Evolutionary conservation across 2,797 vertebrate species (phyloP), one percentile per base, ranked within the genome.

Genomic region (Acrossocheilus fasciatus): DNA sequence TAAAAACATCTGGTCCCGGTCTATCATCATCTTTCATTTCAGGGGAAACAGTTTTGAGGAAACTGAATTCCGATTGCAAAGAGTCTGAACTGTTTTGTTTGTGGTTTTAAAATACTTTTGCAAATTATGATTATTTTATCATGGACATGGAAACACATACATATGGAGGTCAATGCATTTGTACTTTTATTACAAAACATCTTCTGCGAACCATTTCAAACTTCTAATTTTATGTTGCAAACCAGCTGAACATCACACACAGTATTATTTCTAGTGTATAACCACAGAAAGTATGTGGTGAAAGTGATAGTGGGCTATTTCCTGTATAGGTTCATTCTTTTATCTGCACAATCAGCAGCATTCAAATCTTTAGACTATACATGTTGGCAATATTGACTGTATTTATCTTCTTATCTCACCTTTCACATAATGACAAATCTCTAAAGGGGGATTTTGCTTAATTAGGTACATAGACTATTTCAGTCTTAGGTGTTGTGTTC

Each of bases 221-320:
- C 30, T 23, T 62, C 23, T 26, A 43, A 43, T 43, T n/a, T 77
- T 14, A n/a, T 77, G 34, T 39, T 41, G 54, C 23, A 59, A 39
- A 41, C 11, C 12, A 78, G 17, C 34, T 59, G 11, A 59, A 78
- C 52, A 41, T n/a, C 30, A n/a, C 15, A 68, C 30, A 68, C 39
- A 6, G 6, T 34, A 39, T 17, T 14, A 78, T 52, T 34, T 9
- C 8, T 59, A 17, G 36, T 26, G 39, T 45, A 30, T 64, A 80
- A 64, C 77, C 77, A 80, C 57, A 64, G n/a, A 80, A 20, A 30
- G 57, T 17, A 10, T 64, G 15, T 45, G 39, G 77, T 64, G 2
- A 80, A 80, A 30, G 77, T 64, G n/a, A 45, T 30, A 79, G 54
- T 62, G 54, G n/a, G 41, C 39, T 39, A 64, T 64, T 80, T 80